These are phyloP conservation scores for Centropristis striata DNA, from an alignment of 2,113 vertebrate species.

Conservation along the genomic window DNA sequence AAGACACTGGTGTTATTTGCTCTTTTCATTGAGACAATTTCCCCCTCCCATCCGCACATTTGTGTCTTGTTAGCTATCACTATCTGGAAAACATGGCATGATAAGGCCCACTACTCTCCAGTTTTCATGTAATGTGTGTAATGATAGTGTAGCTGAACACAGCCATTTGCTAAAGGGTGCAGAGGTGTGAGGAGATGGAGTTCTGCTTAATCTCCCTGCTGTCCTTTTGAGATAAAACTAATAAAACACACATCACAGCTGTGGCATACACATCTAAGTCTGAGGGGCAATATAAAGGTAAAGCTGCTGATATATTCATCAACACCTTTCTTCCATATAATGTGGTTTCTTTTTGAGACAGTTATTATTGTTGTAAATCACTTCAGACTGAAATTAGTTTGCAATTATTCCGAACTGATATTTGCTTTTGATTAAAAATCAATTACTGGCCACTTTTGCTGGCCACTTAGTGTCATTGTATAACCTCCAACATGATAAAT, in stretches of 20 bases:
- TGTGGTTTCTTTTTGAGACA: neutral
- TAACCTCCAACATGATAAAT: slow-evolving; percentile 31
- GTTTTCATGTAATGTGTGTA: slow-evolving; percentile 45
- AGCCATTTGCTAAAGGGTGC: slow-evolving; percentile 35
- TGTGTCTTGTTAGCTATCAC: slow-evolving; percentile 57
- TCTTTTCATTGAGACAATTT: slow-evolving; percentile 42
- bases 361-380: neutral
- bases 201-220: slow-evolving; percentile 43
- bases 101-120: slow-evolving; percentile 37
- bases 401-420: neutral
- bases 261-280: neutral
- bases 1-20: slow-evolving; percentile 42
- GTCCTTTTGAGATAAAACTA: slow-evolving; percentile 56
- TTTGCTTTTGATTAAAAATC: slow-evolving; percentile 18
- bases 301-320: neutral
- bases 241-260: slow-evolving; percentile 54
- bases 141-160: slow-evolving; percentile 48
- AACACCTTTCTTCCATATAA: neutral
- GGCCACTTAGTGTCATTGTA: slow-evolving; percentile 23
- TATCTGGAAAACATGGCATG: slow-evolving; percentile 52
- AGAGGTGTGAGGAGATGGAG: slow-evolving; percentile 27
- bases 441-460: slow-evolving; percentile 27
- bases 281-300: neutral
- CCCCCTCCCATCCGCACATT: slow-evolving; percentile 9
- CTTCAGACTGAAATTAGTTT: neutral